A percentile compares a stretch with the other conserved stretches of the same genome.
phyloP scores from a whole-genome alignment of 2,113 vertebrate species.

The Neolamprologus longior region DNA sequence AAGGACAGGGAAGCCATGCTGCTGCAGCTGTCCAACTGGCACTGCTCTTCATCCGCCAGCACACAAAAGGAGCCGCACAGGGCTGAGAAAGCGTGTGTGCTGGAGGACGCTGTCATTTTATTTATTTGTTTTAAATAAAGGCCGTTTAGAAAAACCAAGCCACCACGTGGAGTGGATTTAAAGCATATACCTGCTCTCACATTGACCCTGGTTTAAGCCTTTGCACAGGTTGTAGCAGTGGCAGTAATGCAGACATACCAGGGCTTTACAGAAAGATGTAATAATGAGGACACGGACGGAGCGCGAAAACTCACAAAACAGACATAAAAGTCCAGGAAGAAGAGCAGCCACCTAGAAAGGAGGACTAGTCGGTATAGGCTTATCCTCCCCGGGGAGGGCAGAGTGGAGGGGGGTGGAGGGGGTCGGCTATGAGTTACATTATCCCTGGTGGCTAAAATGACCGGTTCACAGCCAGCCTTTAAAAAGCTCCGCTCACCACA shows the following conservation, averaged over 20 bases:
- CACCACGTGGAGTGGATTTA: neutral
- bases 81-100: neutral
- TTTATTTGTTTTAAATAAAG: rapidly evolving
- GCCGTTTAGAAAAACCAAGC: neutral
- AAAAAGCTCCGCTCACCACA: conserved; percentile 71
- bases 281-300: neutral
- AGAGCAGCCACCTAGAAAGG: neutral
- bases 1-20: conserved; percentile 33
- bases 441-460: neutral
- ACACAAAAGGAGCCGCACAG: conserved; percentile 55
- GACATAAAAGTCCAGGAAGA: neutral
- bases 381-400: rapidly evolving
- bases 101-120: neutral
- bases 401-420: neutral
- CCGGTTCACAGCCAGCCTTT: neutral
- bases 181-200: neutral
- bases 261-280: neutral
- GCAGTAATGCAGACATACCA: neutral
- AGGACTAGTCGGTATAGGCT: neutral
- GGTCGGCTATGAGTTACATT: neutral
- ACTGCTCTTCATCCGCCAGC: conserved; percentile 17
- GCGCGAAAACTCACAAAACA: neutral
- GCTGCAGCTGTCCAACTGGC: conserved; percentile 52
- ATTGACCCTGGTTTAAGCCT: neutral
- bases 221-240: neutral